Evolutionary conservation across 2,888 invertebrate genomes (phyloP).

Genomic region (Trypoxylon attenuatum): DNA sequence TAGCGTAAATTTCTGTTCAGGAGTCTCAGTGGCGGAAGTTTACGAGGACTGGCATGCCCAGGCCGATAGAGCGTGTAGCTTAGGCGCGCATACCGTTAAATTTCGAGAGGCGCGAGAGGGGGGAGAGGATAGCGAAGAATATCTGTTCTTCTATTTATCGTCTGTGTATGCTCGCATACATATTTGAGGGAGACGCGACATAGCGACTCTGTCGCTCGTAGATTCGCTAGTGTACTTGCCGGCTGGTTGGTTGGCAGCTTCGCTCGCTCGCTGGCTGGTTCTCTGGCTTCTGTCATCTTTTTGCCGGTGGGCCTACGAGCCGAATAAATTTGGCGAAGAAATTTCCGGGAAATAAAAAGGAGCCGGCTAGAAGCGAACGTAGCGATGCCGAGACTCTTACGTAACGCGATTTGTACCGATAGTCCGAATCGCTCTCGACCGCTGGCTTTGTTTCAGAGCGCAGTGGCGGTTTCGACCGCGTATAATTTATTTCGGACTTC

Average conservation of each 20-base stretch:
- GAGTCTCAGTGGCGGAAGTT: too few species aligned
- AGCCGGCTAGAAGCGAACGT: slow-evolving; percentile 36
- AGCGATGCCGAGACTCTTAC: slow-evolving; percentile 39
- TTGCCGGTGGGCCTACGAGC: slow-evolving; percentile 47
- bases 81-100: slow-evolving; percentile 1
- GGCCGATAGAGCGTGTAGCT: background rate
- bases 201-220: background rate
- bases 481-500: slow-evolving; percentile 48
- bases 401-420: slow-evolving; percentile 58
- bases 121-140: background rate
- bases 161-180: background rate
- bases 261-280: too few species aligned
- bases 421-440: slow-evolving; percentile 30
- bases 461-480: slow-evolving; percentile 25
- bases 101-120: background rate
- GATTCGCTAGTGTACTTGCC: background rate
- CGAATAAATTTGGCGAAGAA: slow-evolving; percentile 61
- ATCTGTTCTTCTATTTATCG: slow-evolving; percentile 1
- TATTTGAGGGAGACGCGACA: too few species aligned
- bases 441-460: slow-evolving; percentile 44
- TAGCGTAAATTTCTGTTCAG: too few species aligned
- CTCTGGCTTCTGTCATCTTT: slow-evolving; percentile 34
- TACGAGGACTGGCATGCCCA: background rate
- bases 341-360: slow-evolving; percentile 68
- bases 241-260: background rate